Evolutionary conservation across 2,888 invertebrate species (phyloP).

Genomic region (Zygogramma bicolorata): DNA sequence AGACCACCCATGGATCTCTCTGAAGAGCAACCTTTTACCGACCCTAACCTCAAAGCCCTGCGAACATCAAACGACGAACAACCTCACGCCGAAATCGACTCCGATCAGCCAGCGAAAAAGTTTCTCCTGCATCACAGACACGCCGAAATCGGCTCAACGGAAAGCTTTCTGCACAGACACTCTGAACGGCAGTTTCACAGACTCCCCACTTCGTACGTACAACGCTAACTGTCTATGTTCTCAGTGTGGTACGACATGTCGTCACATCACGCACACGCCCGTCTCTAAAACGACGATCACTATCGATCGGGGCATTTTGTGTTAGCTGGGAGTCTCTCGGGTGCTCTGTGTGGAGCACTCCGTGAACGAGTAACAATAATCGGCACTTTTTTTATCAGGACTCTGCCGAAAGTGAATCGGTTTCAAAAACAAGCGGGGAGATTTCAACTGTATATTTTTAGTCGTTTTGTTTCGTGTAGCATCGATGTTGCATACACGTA

Average conservation of each 20-base stretch:
- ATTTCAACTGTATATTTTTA: not conserved
- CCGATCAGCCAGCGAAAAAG: slow-evolving; percentile 62
- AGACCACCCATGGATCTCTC: slow-evolving; percentile 87
- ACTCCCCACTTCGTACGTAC: slow-evolving; percentile 62
- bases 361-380: slow-evolving; percentile 25
- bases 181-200: slow-evolving; percentile 57
- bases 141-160: slow-evolving; percentile 48
- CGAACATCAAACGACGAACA: slow-evolving; percentile 46
- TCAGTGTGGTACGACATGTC: slow-evolving; percentile 67
- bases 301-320: slow-evolving; percentile 68
- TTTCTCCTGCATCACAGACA: slow-evolving; percentile 54
- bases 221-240: slow-evolving; percentile 65
- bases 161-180: slow-evolving; percentile 58
- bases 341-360: slow-evolving; percentile 12
- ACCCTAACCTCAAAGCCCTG: slow-evolving; percentile 54
- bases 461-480: slow-evolving; percentile 5
- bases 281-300: slow-evolving; percentile 65
- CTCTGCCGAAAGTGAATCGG: not conserved
- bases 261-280: slow-evolving; percentile 65
- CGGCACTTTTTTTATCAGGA: slow-evolving; percentile 19
- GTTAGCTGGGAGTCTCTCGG: slow-evolving; percentile 60
- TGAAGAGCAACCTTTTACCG: slow-evolving; percentile 58
- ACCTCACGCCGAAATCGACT: slow-evolving; percentile 51
- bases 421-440: not conserved
- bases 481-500: slow-evolving; percentile 8